These are phyloP conservation scores for Acanthurus lineatus DNA, from an alignment of 2,797 vertebrate genomes.

Conservation along the genomic window DNA sequence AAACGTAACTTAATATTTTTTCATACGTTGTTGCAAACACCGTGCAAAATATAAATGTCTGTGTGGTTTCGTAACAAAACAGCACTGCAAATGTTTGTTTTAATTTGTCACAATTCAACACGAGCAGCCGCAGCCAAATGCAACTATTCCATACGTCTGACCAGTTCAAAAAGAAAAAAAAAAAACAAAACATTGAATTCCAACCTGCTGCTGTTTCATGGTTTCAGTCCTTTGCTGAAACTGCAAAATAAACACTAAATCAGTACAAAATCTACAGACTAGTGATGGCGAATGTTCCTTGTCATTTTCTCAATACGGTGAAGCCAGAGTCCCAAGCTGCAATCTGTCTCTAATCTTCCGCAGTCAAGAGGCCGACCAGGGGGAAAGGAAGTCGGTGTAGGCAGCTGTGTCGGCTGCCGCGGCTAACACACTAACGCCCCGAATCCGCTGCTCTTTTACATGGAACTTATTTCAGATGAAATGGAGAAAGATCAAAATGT, in stretches of 20 bases:
- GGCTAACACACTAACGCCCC: conserved; percentile 70
- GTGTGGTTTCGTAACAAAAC: conserved; percentile 3
- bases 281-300: conserved; percentile 65
- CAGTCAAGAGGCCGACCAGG: conserved; percentile 63
- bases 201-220: conserved; percentile 38
- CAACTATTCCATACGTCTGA: conserved; percentile 4
- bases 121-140: conserved; percentile 18
- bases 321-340: conserved; percentile 65
- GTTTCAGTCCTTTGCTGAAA: conserved; percentile 45
- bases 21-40: conserved; percentile 8
- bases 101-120: conserved; percentile 21
- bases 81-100: conserved; percentile 22
- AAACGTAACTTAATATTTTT: neutral
- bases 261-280: conserved; percentile 55
- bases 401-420: conserved; percentile 70
- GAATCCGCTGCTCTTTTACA: conserved; percentile 71
- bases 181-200: conserved; percentile 17
- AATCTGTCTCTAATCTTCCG: conserved; percentile 83
- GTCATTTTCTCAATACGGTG: conserved; percentile 69
- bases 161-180: conserved; percentile 7
- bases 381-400: conserved; percentile 69
- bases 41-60: neutral
- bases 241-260: conserved; percentile 70
- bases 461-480: conserved; percentile 77
- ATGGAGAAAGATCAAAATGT: conserved; percentile 81